Conservation (phyloP, 2,113 vertebrate genomes). For the Paraplagusia blochii region DNA sequence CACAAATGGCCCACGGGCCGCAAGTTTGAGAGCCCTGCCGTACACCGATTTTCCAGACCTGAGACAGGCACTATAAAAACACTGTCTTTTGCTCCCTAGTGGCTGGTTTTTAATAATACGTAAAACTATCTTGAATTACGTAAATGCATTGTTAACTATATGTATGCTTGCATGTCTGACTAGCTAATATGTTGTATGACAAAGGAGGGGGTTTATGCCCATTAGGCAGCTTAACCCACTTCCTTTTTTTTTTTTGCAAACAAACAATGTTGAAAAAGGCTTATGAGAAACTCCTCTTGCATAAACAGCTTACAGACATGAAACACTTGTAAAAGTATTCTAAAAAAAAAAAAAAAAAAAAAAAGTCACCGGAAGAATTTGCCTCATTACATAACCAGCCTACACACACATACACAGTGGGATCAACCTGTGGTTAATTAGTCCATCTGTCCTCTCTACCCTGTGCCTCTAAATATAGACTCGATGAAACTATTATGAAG, state of each 20-base stretch:
- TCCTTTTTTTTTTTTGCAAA: constrained; percentile 50
- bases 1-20: too few relatives aligned
- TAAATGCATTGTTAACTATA: too few relatives aligned
- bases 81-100: too few relatives aligned
- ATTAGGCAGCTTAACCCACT: constrained; percentile 22
- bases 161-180: constrained; percentile 1
- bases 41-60: too few relatives aligned
- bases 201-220: constrained; percentile 7
- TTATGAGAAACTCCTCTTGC: constrained; percentile 45
- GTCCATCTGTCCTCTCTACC: constrained; percentile 40
- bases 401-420: constrained; percentile 8
- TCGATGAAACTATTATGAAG: constrained; percentile 70
- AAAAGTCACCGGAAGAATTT: constrained; percentile 29
- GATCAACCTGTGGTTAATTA: constrained; percentile 39
- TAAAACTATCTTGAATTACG: too few relatives aligned
- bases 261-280: constrained; percentile 28
- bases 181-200: background rate
- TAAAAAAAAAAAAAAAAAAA: constrained; percentile 20
- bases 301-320: constrained; percentile 60
- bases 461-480: constrained; percentile 58
- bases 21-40: too few relatives aligned
- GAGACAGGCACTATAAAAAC: too few relatives aligned
- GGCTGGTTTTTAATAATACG: too few relatives aligned
- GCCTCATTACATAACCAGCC: constrained; percentile 40
- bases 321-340: constrained; percentile 36